Evolutionary conservation across 2,888 invertebrate species (phyloP).

Genomic region (Epinotia bilunana): DNA sequence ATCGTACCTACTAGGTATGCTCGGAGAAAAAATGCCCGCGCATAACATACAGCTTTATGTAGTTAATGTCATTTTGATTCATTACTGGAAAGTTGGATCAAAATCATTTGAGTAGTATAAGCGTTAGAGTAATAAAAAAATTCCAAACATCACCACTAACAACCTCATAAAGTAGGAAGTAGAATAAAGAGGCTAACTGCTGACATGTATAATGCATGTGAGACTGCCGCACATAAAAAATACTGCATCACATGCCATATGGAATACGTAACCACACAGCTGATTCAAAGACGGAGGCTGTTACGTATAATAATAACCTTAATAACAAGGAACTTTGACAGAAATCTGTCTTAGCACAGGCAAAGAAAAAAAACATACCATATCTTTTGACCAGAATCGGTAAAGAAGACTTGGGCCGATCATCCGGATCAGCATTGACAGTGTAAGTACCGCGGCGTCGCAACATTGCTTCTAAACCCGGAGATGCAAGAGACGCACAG

Average conservation of each 20-base stretch:
- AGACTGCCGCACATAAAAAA: constrained; percentile 9
- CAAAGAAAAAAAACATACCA: constrained; percentile 58
- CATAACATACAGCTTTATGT: background rate
- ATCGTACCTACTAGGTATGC: background rate
- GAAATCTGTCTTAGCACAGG: background rate
- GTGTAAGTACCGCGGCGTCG: constrained; percentile 78
- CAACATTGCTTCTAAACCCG: constrained; percentile 63
- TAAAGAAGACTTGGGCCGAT: constrained; percentile 59
- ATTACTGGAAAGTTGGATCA: background rate
- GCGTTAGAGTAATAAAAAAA: background rate
- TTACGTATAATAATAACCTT: too few relatives aligned
- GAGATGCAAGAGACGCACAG: constrained; percentile 41
- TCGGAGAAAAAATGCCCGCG: background rate
- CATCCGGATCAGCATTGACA: constrained; percentile 71
- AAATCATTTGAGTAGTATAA: background rate
- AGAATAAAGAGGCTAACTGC: constrained; percentile 3
- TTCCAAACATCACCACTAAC: background rate
- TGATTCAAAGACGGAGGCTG: constrained; percentile 23
- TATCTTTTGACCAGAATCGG: constrained; percentile 61
- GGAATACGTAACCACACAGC: constrained; percentile 39
- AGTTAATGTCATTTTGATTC: background rate
- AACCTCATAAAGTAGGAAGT: background rate
- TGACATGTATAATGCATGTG: background rate
- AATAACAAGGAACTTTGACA: background rate
- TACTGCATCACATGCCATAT: constrained; percentile 31